Base-by-base conservation (phyloP, 2,113 vertebrate genomes). In the Pardalotus punctatus region DNA sequence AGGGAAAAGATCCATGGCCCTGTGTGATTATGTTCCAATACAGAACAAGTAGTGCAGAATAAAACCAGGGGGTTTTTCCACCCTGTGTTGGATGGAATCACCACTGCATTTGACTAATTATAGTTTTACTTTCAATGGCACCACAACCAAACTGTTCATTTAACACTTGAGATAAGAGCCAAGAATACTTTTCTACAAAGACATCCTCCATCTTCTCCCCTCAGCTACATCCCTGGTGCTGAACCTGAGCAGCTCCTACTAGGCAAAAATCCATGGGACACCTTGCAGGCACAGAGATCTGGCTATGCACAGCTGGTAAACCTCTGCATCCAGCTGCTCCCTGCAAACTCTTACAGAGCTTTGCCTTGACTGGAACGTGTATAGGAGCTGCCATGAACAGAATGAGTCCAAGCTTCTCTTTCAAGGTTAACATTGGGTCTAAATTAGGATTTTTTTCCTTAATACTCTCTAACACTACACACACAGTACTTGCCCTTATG, bases 171-270 rank as follows among this genome's bases (percentile, higher is more conserved):
- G 36, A 31, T 36, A 45, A 65, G 14, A 40, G 25, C 14, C 38
- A 51, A 62, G 40, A 5, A 51, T 7, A 24, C 5, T 4, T 47
- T 74, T 70, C 33, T 47, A 14, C 12, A 57, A 23, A 90, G 50
- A 56, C 0, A 0, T 36, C n/a, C 16, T 56, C 62, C 0, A 0
- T n/a, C 47, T 22, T 64, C 48, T 47, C 14, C 29, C 33, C 29
- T 67, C 5, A 0, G 23, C 43, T 73, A 12, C 33, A 14, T 9
- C 31, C 31, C 62, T 66, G 35, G 28, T 13, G 1, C 43, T 54
- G 15, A 81, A 84, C 60, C 93, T 61, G 42, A 95, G 77, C 84
- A 92, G 84, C 14, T 38, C 23, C 67, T 76, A 40, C 38, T 48
- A 42, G 61, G 40, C 14, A 66, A 81, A 76, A 72, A 45, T 17